Evolutionary conservation across 2,113 vertebrate genomes (phyloP).

Genomic region (Stigmatopora argus): DNA sequence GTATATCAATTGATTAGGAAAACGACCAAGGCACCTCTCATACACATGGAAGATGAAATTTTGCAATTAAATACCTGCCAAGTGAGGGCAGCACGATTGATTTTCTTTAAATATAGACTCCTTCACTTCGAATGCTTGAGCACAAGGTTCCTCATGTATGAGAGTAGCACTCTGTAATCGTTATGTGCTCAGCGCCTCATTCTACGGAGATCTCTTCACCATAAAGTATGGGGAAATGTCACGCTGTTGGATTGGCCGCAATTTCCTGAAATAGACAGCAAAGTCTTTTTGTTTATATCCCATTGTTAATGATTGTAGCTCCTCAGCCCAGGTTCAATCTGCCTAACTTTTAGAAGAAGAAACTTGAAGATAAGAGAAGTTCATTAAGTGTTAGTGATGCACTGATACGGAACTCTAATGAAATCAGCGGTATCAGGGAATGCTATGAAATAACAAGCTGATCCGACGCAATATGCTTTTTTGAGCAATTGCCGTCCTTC

Average conservation of each 20-base stretch:
- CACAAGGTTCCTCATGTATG: slow-evolving; percentile 28
- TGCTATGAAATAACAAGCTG: too few relatives aligned
- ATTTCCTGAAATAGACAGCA: slow-evolving; percentile 49
- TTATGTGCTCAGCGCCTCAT: slow-evolving; percentile 48
- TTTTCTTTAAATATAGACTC: slow-evolving; percentile 15
- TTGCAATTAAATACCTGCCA: slow-evolving; percentile 3
- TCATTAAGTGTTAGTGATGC: too few relatives aligned
- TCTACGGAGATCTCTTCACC: slow-evolving; percentile 52
- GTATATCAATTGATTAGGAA: not conserved
- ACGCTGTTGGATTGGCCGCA: slow-evolving; percentile 44
- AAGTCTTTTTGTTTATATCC: slow-evolving; percentile 34
- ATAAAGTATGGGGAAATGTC: slow-evolving; percentile 44
- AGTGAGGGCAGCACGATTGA: slow-evolving; percentile 16
- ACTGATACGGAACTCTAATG: too few relatives aligned
- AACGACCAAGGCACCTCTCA: not conserved
- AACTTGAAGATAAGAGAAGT: not conserved
- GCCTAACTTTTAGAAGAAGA: not conserved
- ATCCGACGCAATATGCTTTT: too few relatives aligned
- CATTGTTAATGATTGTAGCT: slow-evolving; percentile 16
- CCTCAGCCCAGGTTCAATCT: not conserved
- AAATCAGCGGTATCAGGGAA: too few relatives aligned
- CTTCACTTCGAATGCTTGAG: slow-evolving; percentile 10
- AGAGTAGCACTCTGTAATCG: slow-evolving; percentile 43
- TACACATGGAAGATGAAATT: not conserved
- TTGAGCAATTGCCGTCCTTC: too few relatives aligned